Evolutionary conservation across 2,113 vertebrate genomes (phyloP).

Genomic region (Deroptyus accipitrinus): DNA sequence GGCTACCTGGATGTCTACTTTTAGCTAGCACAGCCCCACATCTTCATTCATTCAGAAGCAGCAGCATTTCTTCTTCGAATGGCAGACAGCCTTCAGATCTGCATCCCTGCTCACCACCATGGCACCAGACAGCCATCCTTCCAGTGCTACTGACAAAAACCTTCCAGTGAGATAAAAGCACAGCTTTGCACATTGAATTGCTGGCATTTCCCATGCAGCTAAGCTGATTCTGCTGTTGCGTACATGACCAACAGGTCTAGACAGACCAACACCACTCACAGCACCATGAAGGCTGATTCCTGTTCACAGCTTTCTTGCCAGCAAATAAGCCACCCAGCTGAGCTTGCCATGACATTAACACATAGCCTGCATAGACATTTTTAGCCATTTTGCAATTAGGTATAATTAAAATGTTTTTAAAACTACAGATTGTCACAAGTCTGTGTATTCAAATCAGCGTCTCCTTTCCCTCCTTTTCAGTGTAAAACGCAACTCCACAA

Average conservation of each 20-base stretch:
- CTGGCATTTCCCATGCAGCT: not conserved
- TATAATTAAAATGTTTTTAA: not conserved
- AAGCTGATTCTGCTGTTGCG: no score
- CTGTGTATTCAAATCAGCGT: not conserved
- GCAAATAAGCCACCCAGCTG: not conserved
- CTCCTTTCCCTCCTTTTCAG: not conserved
- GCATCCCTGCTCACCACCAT: not conserved
- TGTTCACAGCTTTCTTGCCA: not conserved
- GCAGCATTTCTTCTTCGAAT: not conserved
- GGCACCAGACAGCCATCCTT: no score
- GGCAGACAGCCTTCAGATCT: not conserved
- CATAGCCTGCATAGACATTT: not conserved
- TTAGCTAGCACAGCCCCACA: not conserved
- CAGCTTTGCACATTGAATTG: not conserved
- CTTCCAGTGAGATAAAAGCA: not conserved
- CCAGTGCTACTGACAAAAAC: fast-evolving
- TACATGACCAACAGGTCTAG: not conserved
- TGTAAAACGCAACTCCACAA: not conserved
- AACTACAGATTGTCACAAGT: not conserved
- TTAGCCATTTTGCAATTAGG: not conserved
- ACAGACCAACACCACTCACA: not conserved
- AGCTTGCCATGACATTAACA: not conserved
- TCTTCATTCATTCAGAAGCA: not conserved
- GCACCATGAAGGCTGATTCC: fast-evolving
- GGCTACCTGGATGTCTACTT: not conserved